Conservation (phyloP, 2,797 vertebrate genomes). For the Poecilia picta region DNA sequence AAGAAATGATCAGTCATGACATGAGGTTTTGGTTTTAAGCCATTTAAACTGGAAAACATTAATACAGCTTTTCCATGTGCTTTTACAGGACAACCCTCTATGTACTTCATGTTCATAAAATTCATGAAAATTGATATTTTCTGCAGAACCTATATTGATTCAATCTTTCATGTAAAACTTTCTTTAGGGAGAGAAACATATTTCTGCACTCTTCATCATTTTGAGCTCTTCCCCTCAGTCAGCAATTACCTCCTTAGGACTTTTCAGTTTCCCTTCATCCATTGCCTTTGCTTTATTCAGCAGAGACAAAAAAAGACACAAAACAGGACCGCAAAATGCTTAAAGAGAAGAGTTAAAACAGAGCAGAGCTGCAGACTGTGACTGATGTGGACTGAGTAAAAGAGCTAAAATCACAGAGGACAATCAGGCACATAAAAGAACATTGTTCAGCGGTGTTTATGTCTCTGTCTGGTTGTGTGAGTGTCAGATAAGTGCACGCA, state of each 20-base stretch:
- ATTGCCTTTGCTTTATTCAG: slow-evolving; percentile 49
- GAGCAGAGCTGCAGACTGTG: slow-evolving; percentile 42
- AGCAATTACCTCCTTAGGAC: neutral
- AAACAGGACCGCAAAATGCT: slow-evolving; percentile 47
- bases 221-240: neutral
- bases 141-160: neutral
- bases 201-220: neutral
- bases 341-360: slow-evolving; percentile 24
- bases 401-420: slow-evolving; percentile 73
- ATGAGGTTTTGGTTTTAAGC: neutral
- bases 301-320: slow-evolving; percentile 59
- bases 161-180: neutral
- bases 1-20: neutral
- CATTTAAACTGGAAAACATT: neutral
- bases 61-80: neutral
- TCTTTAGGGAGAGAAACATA: neutral
- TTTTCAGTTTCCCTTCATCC: slow-evolving; percentile 15
- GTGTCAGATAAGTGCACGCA: slow-evolving; percentile 13
- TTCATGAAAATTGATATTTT: neutral
- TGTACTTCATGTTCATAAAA: neutral
- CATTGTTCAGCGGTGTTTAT: slow-evolving; percentile 52
- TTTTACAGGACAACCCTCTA: neutral
- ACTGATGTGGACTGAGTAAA: slow-evolving; percentile 60
- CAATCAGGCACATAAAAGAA: slow-evolving; percentile 59
- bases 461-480: slow-evolving; percentile 22